These are phyloP conservation scores for Epinephelus lanceolatus DNA, from an alignment of 2,113 vertebrate species.

Conservation along the genomic window DNA sequence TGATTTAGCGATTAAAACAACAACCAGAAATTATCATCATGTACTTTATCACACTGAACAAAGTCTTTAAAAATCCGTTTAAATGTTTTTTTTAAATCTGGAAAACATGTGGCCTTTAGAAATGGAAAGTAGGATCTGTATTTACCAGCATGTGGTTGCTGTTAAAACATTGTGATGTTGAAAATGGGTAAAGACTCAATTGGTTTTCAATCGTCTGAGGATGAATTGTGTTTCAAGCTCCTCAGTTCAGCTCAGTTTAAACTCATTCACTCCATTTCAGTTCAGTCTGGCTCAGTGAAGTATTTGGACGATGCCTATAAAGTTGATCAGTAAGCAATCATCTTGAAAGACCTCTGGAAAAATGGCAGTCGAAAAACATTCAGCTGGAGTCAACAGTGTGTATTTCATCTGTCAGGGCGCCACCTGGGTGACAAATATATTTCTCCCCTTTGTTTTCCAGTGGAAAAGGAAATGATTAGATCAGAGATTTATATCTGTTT, in stretches of 20 bases:
- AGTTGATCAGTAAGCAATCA: not conserved
- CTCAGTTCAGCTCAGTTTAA: slow-evolving; percentile 6
- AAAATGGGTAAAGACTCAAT: not conserved
- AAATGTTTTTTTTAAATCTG: not conserved
- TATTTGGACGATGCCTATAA: too few relatives aligned
- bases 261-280: not conserved
- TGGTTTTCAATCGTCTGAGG: not conserved
- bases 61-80: not conserved
- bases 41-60: not conserved
- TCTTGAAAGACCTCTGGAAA: not conserved
- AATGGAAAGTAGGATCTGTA: not conserved
- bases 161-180: not conserved
- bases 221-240: not conserved
- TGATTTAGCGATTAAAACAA: not conserved
- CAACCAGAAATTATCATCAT: not conserved
- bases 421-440: not conserved
- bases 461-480: not conserved
- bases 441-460: not conserved
- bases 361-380: not conserved
- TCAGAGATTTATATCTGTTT: slow-evolving; percentile 16
- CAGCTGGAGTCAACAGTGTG: not conserved
- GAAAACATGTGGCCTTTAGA: not conserved
- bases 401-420: not conserved
- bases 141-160: not conserved
- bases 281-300: not conserved